Conservation (phyloP, 1,140 invertebrate genomes). For the Bursaphelenchus mucronatus region DNA sequence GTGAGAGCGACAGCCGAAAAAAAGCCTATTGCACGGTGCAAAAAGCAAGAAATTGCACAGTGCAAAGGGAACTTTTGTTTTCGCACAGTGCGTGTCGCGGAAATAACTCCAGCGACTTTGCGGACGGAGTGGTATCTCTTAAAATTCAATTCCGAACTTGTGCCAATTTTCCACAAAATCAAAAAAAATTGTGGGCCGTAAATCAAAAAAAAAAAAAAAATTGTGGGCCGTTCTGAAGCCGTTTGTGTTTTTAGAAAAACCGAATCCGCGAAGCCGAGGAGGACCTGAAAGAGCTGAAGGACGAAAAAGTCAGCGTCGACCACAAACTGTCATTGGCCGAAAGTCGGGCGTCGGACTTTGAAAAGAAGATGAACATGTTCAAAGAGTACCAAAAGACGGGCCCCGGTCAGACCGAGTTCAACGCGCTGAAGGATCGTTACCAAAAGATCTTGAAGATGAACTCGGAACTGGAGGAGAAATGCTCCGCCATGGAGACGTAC, state of each 20-base stretch:
- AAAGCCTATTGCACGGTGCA: too few species aligned
- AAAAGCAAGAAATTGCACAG: too few species aligned
- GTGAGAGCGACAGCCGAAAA: too few species aligned
- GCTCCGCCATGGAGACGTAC: constrained; percentile 12
- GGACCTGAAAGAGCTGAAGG: constrained; percentile 1
- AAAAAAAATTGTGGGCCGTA: too few species aligned
- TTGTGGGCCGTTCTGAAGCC: neutral
- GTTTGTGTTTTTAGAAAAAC: neutral
- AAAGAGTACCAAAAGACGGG: neutral
- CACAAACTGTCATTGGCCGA: neutral
- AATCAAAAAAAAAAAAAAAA: constrained; percentile 2
- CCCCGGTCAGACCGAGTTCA: constrained; percentile 1
- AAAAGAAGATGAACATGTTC: neutral
- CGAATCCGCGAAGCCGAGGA: neutral
- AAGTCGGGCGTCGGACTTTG: neutral
- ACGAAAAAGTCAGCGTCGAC: constrained; percentile 2
- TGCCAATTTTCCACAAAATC: too few species aligned
- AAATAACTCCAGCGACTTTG: too few species aligned
- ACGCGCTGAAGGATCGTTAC: constrained; percentile 12
- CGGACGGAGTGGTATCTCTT: too few species aligned
- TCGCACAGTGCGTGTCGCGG: too few species aligned
- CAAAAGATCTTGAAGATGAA: constrained; percentile 1
- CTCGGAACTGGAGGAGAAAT: constrained; percentile 5
- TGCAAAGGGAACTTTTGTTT: too few species aligned
- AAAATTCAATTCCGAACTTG: too few species aligned